Base-by-base conservation (phyloP, 2,797 vertebrate species). In the Coluber constrictor region DNA sequence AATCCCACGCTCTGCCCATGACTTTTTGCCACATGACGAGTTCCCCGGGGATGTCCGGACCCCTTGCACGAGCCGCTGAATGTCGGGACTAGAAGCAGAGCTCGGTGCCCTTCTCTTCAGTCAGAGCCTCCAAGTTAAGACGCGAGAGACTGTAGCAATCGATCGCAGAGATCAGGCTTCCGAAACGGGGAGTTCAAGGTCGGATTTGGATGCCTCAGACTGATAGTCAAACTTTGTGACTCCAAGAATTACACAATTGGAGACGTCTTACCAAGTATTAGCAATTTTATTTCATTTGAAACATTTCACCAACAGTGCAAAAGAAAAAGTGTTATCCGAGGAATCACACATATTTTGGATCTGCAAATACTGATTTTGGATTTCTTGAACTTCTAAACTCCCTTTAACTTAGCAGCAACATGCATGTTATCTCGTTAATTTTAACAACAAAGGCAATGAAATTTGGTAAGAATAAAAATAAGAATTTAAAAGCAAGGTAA, bases 21-120 rank as follows among this genome's bases (percentile, higher is more conserved):
- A 56, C 60, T 0, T 60, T 56, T 87, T 55, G 92, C 95, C 96
- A 96, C 95, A 92, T 92, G 54, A 2, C 15, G 32, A 20, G 4
- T 56, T 43, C 4, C 0, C 16, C 2, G 1, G 0, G 54, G 54
- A 10, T 1, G 37, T 16, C 51, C 29, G 27, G n/a, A 56, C 54
- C 16, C 29, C 27, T 32, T 5, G 54, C 16, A 11, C 16, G 3
- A 1, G 3, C 9, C 32, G 25, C 59, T 37, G 32, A 90, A 16
- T 7, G 55, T 55, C 12, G n/a, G 90, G 18, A 13, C 57, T 32
- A 20, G 29, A 27, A 54, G 79, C 43, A 32, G 27, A 27, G 63
- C 63, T 3, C 0, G 47, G 1, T 3, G 11, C 61, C 9, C 29
- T 16, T 5, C 54, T 25, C 18, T 23, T 27, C 23, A 16, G 87